phyloP scores from a whole-genome alignment of 2,797 vertebrate species.

The Poecile montanus region DNA sequence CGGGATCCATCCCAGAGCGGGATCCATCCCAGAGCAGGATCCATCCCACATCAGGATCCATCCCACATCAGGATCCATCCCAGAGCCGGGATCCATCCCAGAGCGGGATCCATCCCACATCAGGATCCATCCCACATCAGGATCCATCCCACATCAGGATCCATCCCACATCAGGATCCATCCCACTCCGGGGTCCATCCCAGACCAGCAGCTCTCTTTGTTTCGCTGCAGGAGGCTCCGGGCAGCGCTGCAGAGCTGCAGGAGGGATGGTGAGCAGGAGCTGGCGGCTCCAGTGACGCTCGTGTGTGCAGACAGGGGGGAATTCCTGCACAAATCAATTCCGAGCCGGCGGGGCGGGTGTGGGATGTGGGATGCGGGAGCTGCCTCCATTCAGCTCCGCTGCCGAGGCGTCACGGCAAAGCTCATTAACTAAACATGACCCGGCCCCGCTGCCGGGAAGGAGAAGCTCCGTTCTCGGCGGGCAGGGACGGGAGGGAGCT shows the following conservation, averaged over 20 bases:
- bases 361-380: slow-evolving; percentile 30
- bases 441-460: not conserved
- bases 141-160: too few relatives aligned
- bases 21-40: not conserved
- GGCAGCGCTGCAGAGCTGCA: not conserved
- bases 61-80: too few relatives aligned
- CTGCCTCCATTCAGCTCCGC: slow-evolving; percentile 15
- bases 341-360: not conserved
- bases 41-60: accelerated
- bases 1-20: accelerated
- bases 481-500: not conserved
- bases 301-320: not conserved
- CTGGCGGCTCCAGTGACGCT: not conserved
- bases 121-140: too few relatives aligned
- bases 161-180: not conserved
- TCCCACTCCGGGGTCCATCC: not conserved
- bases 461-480: accelerated
- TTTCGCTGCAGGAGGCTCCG: not conserved
- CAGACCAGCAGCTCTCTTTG: accelerated
- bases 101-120: too few relatives aligned
- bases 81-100: too few relatives aligned
- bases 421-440: slow-evolving; percentile 17
- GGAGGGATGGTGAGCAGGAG: not conserved
- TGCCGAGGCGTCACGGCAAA: not conserved
- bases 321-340: slow-evolving; percentile 12